Base-by-base conservation (phyloP, 2,797 vertebrate species). In the Mionectes olivaceus region DNA sequence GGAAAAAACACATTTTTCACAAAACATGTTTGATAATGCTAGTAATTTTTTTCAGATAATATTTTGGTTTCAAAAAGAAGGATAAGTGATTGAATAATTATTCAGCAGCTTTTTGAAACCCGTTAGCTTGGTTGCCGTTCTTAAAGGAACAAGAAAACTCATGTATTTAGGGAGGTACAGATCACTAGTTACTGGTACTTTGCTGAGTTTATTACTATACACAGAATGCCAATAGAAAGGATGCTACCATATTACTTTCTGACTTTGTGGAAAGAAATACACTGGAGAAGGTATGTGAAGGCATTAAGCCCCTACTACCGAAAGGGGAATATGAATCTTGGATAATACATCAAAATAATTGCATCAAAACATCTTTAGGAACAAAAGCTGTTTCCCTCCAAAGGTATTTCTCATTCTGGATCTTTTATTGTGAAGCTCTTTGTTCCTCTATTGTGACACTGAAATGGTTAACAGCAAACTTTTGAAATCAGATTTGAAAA, bases 381-480 rank as follows among this genome's bases (percentile, higher is more conserved):
- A 88, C 46, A 91, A 95, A 90, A 78, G 30, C 28, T 57, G 16
- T 87, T 87, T 91, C 55, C 55, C 70, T 69, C 70, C 59, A 88
- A 59, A 90, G 41, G 21, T 82, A 56, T 59, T 92, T 78, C 56
- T 87, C 74, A 89, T 79, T 77, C 47, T 1, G 4, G 12, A 65
- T 77, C 46, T 79, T 63, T 65, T 59, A 50, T 70, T 89, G 56
- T 32, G 46, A 86, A 79, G 32, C 37, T 7, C 50, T 91, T 91
- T 91, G 22, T 77, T 91, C 47, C 44, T 69, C 22, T 44, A 3
- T 24, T 10, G 1, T 81, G 76, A 84, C 47, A 83, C 68, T 39
- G 91, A 96, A 94, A 96, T 83, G 30, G 94, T 97, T 97, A 95
- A 94, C 80, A 89, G 57, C 21, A 92, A 89, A 95, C 82, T 92